phyloP scores from a whole-genome alignment of 2,113 vertebrate genomes.

The Agelaius phoeniceus region DNA sequence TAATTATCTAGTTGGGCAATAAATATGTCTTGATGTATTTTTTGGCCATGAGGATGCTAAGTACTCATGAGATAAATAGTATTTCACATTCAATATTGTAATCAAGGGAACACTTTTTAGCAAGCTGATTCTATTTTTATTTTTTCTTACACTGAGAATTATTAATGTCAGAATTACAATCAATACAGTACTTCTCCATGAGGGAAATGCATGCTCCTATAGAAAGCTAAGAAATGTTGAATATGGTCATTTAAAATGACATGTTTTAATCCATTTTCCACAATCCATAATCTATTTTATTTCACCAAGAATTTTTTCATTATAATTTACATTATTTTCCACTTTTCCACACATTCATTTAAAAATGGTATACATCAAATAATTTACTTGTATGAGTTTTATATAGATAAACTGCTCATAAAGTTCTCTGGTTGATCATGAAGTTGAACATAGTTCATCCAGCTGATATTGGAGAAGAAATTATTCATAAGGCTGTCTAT shows the following conservation, averaged over 20 bases:
- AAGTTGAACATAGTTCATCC: background rate
- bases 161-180: background rate
- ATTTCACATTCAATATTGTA: constrained; percentile 13
- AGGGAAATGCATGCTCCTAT: background rate
- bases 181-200: background rate
- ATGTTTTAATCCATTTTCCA: background rate
- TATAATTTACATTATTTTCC: background rate
- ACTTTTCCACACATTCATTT: background rate
- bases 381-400: background rate
- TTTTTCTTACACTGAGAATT: constrained; percentile 5
- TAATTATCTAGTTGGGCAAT: background rate
- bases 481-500: background rate
- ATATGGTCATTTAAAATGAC: background rate
- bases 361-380: background rate
- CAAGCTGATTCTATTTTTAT: background rate
- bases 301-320: background rate
- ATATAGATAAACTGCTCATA: background rate
- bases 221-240: background rate
- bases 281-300: background rate
- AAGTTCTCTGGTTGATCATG: background rate
- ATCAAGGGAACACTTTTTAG: background rate
- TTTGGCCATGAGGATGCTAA: background rate
- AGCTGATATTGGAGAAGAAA: background rate
- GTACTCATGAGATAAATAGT: background rate
- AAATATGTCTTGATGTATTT: background rate